These are phyloP conservation scores for Pristionchus exspectatus DNA, from an alignment of 2,888 invertebrate species.

Conservation along the genomic window DNA sequence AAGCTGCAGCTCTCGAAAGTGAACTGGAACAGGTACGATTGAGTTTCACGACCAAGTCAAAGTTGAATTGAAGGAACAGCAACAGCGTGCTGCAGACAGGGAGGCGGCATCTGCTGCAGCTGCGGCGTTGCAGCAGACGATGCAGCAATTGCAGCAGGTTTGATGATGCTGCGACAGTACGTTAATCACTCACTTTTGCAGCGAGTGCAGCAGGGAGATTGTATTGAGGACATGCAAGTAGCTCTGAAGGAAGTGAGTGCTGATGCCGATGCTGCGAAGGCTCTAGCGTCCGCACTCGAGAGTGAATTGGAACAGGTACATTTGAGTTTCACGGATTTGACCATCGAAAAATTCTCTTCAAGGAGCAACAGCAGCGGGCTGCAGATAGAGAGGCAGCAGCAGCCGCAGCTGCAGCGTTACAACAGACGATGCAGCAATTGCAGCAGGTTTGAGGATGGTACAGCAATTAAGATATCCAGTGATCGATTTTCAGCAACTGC, in stretches of 20 bases:
- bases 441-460: neutral
- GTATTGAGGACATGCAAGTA: neutral
- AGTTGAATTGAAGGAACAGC: neutral
- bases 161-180: neutral
- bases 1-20: neutral
- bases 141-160: conserved; percentile 7
- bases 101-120: neutral
- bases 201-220: neutral
- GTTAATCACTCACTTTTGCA: neutral
- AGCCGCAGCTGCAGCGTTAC: neutral
- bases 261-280: neutral
- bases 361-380: neutral
- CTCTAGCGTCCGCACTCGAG: neutral
- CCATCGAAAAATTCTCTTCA: neutral
- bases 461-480: neutral
- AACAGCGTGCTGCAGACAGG: neutral
- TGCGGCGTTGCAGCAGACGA: neutral
- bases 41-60: neutral
- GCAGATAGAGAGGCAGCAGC: neutral
- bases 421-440: neutral
- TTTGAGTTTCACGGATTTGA: neutral
- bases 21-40: neutral
- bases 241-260: neutral
- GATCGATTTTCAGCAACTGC: neutral
- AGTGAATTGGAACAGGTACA: neutral